Evolutionary conservation across 2,888 invertebrate species (phyloP).

Genomic region (Eupelmus urozonus): DNA sequence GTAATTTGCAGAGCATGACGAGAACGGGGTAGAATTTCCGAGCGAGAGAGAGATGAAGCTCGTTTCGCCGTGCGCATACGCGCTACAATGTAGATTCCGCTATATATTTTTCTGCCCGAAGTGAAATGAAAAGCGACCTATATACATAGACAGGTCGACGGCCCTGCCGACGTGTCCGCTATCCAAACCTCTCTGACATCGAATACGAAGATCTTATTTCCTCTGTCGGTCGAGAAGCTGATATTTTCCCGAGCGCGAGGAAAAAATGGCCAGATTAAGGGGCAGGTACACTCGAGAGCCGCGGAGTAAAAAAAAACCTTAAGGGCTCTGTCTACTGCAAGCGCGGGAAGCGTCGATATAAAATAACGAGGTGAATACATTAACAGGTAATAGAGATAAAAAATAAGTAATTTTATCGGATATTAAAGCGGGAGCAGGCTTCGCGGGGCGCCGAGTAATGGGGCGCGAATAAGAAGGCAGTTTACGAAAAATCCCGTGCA

Average conservation of each 20-base stretch:
- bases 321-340: too few relatives aligned
- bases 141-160: not conserved
- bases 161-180: too few relatives aligned
- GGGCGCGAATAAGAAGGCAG: too few relatives aligned
- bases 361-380: not conserved
- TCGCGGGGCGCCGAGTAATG: too few relatives aligned
- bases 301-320: too few relatives aligned
- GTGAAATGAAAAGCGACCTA: conserved; percentile 44
- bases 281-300: too few relatives aligned
- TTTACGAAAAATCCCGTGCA: too few relatives aligned
- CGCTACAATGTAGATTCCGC: conserved; percentile 10
- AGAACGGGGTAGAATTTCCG: conserved; percentile 10
- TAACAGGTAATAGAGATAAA: not conserved
- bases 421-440: too few relatives aligned
- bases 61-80: conserved; percentile 10
- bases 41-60: conserved; percentile 1
- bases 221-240: not conserved
- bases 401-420: not conserved
- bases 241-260: too few relatives aligned
- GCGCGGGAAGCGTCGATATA: too few relatives aligned
- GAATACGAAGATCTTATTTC: conserved; percentile 7
- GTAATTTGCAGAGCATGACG: conserved; percentile 5
- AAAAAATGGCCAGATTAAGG: too few relatives aligned
- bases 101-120: not conserved
- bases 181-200: conserved; percentile 32